phyloP scores from a whole-genome alignment of 2,888 invertebrate genomes.

The Lissocephala sabroskyi region DNA sequence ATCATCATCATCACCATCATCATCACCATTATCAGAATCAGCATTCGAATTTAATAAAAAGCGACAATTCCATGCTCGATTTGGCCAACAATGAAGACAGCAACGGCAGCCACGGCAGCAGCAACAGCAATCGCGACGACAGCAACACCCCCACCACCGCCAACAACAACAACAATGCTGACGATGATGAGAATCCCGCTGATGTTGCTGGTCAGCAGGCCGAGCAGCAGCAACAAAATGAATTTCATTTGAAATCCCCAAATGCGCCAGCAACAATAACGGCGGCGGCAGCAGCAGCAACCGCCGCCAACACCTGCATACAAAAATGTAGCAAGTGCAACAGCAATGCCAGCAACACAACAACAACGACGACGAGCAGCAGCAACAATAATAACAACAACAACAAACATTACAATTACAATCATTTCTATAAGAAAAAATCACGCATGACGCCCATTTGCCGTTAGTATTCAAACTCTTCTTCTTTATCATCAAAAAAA shows the following conservation, averaged over 20 bases:
- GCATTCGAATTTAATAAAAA: slow-evolving; percentile 10
- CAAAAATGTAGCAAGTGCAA: slow-evolving; percentile 67
- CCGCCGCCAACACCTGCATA: slow-evolving; percentile 22
- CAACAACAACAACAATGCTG: background rate
- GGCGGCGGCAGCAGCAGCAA: slow-evolving; percentile 16
- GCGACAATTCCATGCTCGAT: slow-evolving; percentile 16
- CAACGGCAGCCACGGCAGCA: slow-evolving; percentile 4
- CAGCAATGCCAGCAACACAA: slow-evolving; percentile 25
- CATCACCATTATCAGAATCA: slow-evolving; percentile 9
- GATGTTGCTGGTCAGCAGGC: too few species aligned
- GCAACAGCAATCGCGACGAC: slow-evolving; percentile 5
- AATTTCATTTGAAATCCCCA: too few species aligned
- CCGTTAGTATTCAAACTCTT: slow-evolving; percentile 68
- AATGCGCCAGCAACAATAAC: too few species aligned
- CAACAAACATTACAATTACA: slow-evolving; percentile 70
- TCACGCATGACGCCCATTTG: slow-evolving; percentile 72
- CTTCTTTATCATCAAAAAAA: slow-evolving; percentile 10
- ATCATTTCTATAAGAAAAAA: slow-evolving; percentile 72
- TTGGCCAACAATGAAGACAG: slow-evolving; percentile 4
- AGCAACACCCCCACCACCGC: too few species aligned
- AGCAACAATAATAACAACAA: slow-evolving; percentile 63
- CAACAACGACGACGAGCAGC: slow-evolving; percentile 25
- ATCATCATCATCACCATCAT: slow-evolving; percentile 5
- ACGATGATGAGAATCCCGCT: too few species aligned
- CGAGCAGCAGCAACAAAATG: background rate